Conservation (phyloP, 1,140 invertebrate species). For the Carposina sasakii region DNA sequence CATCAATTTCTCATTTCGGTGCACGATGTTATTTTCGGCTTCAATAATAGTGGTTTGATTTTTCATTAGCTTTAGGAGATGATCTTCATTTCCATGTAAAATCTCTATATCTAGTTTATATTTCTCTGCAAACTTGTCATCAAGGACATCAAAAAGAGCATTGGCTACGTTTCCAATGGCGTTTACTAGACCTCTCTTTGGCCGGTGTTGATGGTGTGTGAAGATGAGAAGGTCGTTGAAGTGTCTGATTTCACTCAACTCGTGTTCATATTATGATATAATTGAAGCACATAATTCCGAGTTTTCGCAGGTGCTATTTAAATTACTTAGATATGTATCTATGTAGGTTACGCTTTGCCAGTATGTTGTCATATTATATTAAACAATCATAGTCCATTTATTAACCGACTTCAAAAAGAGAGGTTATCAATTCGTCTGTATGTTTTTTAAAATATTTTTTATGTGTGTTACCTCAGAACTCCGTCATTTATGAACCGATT, state of each 20-base stretch:
- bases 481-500: too few species aligned
- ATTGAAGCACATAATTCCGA: not conserved
- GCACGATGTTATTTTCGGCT: not conserved
- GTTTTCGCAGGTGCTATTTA: not conserved
- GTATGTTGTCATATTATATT: too few species aligned
- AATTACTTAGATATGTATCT: too few species aligned
- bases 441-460: too few species aligned
- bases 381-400: too few species aligned
- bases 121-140: not conserved
- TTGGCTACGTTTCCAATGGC: not conserved
- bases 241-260: not conserved
- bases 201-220: not conserved
- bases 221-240: not conserved
- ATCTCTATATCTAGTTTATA: not conserved
- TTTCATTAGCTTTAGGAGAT: not conserved
- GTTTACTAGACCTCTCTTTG: not conserved
- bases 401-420: too few species aligned
- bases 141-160: not conserved
- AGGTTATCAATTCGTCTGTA: too few species aligned
- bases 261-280: not conserved
- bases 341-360: too few species aligned
- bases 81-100: not conserved
- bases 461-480: too few species aligned
- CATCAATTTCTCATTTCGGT: not conserved
- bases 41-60: not conserved